Evolutionary conservation across 2,113 vertebrate genomes (phyloP).

Genomic region (Actenoides lindsayi): DNA sequence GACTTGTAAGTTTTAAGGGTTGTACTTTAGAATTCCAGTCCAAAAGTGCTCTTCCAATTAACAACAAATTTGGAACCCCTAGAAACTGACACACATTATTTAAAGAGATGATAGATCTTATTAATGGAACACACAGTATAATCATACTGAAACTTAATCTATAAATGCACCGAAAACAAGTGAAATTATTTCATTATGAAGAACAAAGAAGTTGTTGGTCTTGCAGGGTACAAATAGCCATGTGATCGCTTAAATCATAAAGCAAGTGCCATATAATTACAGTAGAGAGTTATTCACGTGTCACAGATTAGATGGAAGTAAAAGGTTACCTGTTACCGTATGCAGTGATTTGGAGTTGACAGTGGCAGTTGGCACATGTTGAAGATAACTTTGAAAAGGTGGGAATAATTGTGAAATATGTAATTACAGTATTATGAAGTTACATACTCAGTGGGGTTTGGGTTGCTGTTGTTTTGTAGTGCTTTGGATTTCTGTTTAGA

Average conservation of each 20-base stretch:
- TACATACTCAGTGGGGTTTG: not conserved
- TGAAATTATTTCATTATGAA: not conserved
- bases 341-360: not conserved
- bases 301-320: not conserved
- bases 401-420: not conserved
- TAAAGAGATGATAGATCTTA: not conserved
- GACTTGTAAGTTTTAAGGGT: not conserved
- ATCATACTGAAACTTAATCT: not conserved
- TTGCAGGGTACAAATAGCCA: constrained; percentile 6
- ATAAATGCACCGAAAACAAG: not conserved
- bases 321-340: constrained; percentile 30
- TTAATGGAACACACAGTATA: not conserved
- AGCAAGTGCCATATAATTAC: not conserved
- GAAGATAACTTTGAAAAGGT: not conserved
- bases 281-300: not conserved
- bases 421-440: not conserved
- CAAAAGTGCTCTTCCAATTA: not conserved
- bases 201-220: not conserved
- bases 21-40: not conserved
- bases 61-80: not conserved
- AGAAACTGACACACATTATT: not conserved
- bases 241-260: not conserved
- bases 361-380: not conserved
- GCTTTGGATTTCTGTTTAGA: not conserved
- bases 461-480: not conserved